These are phyloP conservation scores for Hylomyscus alleni DNA, from an alignment of 2,797 vertebrate species.

Conservation along the genomic window DNA sequence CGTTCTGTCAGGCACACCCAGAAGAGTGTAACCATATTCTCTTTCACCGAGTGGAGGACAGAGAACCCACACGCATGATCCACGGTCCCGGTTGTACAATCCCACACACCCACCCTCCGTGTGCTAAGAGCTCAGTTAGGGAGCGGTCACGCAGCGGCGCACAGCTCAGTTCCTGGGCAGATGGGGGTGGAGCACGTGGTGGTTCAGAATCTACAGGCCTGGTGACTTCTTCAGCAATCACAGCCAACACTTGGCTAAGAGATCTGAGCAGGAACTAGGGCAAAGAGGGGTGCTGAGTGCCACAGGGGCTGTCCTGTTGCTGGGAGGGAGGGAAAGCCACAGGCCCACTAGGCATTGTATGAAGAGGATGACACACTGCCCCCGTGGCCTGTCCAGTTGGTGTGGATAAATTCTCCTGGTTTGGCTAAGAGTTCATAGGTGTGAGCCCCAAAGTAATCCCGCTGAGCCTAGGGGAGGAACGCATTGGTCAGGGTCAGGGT, in stretches of 20 bases:
- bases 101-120: not conserved
- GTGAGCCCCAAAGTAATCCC: slow-evolving; percentile 99
- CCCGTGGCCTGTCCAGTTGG: slow-evolving; percentile 98
- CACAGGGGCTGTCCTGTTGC: slow-evolving; percentile 59
- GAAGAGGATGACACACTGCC: slow-evolving; percentile 96
- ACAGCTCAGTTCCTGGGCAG: not conserved
- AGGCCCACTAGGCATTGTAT: slow-evolving; percentile 93
- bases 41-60: slow-evolving; percentile 35
- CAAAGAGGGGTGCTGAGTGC: slow-evolving; percentile 62
- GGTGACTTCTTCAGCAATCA: not conserved
- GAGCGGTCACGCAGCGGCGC: accelerated
- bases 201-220: not conserved
- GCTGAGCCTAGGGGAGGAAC: slow-evolving; percentile 92
- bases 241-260: not conserved
- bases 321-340: slow-evolving; percentile 33
- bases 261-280: slow-evolving; percentile 51
- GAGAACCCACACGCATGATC: not conserved
- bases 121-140: not conserved
- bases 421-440: slow-evolving; percentile 95
- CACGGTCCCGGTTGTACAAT: not conserved
- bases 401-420: slow-evolving; percentile 94
- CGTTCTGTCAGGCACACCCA: not conserved
- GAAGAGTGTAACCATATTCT: not conserved
- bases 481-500: not conserved
- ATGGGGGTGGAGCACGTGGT: not conserved